Evolutionary conservation across 2,113 vertebrate genomes (phyloP).

Genomic region (Pangasianodon hypophthalmus): DNA sequence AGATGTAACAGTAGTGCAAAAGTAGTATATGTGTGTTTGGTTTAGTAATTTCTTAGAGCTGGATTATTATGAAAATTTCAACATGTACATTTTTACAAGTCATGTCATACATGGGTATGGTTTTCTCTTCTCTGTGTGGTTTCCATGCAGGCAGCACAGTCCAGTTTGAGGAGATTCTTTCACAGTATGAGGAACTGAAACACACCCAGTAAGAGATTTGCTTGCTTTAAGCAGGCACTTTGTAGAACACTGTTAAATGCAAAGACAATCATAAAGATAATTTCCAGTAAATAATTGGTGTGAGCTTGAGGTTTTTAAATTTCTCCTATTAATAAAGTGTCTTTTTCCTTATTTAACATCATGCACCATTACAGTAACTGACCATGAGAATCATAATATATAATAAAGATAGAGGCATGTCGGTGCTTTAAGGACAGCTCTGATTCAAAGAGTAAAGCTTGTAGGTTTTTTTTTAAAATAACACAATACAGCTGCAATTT

Average conservation of each 20-base stretch:
- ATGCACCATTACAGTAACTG: not conserved
- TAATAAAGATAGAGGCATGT: not conserved
- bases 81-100: not conserved
- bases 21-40: no score
- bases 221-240: not conserved
- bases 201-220: conserved; percentile 70
- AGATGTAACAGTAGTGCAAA: no score
- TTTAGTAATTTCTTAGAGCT: not conserved
- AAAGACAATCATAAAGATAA: not conserved
- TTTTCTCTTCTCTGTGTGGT: conserved; percentile 31
- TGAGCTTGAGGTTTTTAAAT: not conserved
- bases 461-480: not conserved
- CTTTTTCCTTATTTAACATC: not conserved
- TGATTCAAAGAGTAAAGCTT: not conserved
- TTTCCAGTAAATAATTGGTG: not conserved
- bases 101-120: not conserved
- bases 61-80: not conserved
- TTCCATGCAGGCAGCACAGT: conserved; percentile 66
- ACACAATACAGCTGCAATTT: not conserved
- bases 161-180: conserved; percentile 75
- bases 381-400: no score
- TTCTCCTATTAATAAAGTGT: not conserved
- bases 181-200: conserved; percentile 78
- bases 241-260: not conserved
- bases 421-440: not conserved